A percentile compares a stretch with the other conserved stretches of the same genome.
These are phyloP conservation scores for Ornithoptera priamus DNA, from an alignment of 2,888 invertebrate species.

Conservation along the genomic window DNA sequence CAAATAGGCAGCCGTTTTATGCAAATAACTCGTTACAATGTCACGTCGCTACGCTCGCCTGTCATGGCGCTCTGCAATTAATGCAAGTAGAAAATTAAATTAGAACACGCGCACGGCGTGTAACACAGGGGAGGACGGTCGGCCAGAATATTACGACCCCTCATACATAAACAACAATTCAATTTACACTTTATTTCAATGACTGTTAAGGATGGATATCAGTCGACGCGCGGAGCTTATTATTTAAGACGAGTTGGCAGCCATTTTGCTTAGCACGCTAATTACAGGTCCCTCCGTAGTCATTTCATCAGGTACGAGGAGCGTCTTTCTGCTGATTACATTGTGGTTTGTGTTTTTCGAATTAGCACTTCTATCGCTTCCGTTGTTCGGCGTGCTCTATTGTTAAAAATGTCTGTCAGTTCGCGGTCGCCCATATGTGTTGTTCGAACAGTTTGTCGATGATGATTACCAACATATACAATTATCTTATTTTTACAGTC, in stretches of 20 bases:
- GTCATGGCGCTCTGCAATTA: slow-evolving; percentile 65
- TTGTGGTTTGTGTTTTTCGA: slow-evolving; percentile 76
- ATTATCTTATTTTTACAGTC: slow-evolving; percentile 8
- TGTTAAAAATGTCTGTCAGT: slow-evolving; percentile 65
- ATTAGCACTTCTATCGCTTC: slow-evolving; percentile 75
- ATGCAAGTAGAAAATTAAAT: slow-evolving; percentile 77
- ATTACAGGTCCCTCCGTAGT: slow-evolving; percentile 67
- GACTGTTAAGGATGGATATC: slow-evolving; percentile 30
- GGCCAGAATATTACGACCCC: slow-evolving; percentile 49
- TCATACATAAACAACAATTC: slow-evolving; percentile 28
- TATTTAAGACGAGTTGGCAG: slow-evolving; percentile 57
- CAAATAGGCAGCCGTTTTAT: slow-evolving; percentile 47
- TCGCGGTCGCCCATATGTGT: slow-evolving; percentile 33
- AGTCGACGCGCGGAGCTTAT: slow-evolving; percentile 29
- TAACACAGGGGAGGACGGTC: slow-evolving; percentile 57
- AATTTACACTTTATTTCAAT: slow-evolving; percentile 35
- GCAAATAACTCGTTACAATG: slow-evolving; percentile 64
- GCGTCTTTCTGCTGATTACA: slow-evolving; percentile 68
- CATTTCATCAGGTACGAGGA: slow-evolving; percentile 68
- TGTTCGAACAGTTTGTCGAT: slow-evolving; percentile 22
- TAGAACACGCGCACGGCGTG: slow-evolving; percentile 73
- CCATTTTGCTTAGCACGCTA: slow-evolving; percentile 75
- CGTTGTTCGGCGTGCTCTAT: slow-evolving; percentile 61
- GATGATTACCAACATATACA: slow-evolving; percentile 12
- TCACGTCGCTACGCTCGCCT: slow-evolving; percentile 52